These are phyloP conservation scores for Bos javanicus DNA, from an alignment of 2,113 vertebrate species.

Conservation along the genomic window DNA sequence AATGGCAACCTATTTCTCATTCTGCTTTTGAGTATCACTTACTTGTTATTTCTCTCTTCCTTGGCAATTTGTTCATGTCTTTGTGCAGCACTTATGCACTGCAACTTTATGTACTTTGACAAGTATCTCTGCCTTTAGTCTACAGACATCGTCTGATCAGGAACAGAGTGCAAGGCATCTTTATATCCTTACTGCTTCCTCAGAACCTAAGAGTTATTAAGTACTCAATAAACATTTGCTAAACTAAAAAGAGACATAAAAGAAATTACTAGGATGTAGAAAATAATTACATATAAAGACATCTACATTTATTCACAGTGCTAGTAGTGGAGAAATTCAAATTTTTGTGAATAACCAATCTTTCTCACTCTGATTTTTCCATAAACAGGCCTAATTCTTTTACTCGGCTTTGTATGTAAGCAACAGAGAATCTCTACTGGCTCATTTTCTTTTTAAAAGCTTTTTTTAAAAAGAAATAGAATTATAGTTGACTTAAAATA, in stretches of 20 bases:
- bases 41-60: not conserved
- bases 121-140: not conserved
- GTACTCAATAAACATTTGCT: not conserved
- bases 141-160: not conserved
- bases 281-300: not conserved
- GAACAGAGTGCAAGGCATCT: not conserved
- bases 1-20: not conserved
- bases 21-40: not conserved
- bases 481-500: not conserved
- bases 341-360: not conserved
- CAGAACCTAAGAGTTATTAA: not conserved
- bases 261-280: not conserved
- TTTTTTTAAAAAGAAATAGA: not conserved
- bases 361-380: not conserved
- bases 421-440: not conserved
- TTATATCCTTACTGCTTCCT: not conserved
- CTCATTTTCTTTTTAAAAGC: not conserved
- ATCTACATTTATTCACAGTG: not conserved
- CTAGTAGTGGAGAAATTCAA: not conserved
- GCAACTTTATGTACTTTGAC: not conserved
- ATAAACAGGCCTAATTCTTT: not conserved
- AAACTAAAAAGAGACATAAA: not conserved
- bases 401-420: not conserved
- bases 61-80: not conserved
- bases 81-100: not conserved